Evolutionary conservation across 2,888 invertebrate species (phyloP).

Genomic region (Apeira syringaria): DNA sequence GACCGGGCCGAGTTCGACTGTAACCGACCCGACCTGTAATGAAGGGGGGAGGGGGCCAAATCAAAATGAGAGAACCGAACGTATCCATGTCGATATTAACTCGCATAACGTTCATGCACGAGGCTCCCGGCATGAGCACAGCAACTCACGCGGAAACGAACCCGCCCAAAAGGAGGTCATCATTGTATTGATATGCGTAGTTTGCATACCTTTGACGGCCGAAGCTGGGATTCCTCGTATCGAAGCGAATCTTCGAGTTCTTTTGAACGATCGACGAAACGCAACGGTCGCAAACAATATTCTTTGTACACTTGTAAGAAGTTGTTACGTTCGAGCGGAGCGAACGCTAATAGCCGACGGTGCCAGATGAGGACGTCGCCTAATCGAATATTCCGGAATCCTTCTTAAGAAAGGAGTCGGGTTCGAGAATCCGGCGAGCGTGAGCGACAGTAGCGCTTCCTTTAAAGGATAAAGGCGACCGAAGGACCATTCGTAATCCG

Average conservation of each 20-base stretch:
- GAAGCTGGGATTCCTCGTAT: conserved; percentile 20
- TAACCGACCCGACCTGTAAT: conserved; percentile 57
- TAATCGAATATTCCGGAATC: conserved; percentile 77
- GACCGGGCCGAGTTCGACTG: conserved; percentile 50
- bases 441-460: conserved; percentile 73
- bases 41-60: conserved; percentile 38
- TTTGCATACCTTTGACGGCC: conserved; percentile 26
- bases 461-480: conserved; percentile 69
- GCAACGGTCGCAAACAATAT: conserved; percentile 44
- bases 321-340: conserved; percentile 45
- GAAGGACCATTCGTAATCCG: conserved; percentile 69
- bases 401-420: conserved; percentile 63
- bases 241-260: conserved; percentile 30
- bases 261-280: conserved; percentile 40
- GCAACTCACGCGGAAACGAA: conserved; percentile 21
- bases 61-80: conserved; percentile 29
- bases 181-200: conserved; percentile 26
- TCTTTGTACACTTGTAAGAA: conserved; percentile 56
- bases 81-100: conserved; percentile 31
- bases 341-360: conserved; percentile 67
- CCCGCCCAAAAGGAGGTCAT: conserved; percentile 18
- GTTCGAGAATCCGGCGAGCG: conserved; percentile 58
- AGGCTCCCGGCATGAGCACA: conserved; percentile 15
- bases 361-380: conserved; percentile 68
- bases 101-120: conserved; percentile 22